These are phyloP conservation scores for Andricus quercusramuli DNA, from an alignment of 2,888 invertebrate species.

Conservation along the genomic window DNA sequence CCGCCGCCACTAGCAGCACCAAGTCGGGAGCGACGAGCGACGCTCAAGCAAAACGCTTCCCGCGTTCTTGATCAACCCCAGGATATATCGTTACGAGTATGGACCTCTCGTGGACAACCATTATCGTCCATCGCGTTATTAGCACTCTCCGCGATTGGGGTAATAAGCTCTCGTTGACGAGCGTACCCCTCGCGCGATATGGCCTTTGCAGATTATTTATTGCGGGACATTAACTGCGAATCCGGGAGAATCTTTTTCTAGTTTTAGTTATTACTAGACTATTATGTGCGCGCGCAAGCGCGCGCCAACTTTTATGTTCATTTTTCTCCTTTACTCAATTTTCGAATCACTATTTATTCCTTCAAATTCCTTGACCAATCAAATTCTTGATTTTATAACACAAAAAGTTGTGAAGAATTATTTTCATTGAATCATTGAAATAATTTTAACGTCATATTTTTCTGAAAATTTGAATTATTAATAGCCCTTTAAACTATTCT, in stretches of 20 bases:
- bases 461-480: no score
- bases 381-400: no score
- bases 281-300: no score
- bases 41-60: slow-evolving; percentile 57
- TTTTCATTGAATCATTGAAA: no score
- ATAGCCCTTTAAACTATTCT: no score
- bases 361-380: no score
- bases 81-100: slow-evolving; percentile 52
- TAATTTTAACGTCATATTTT: no score
- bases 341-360: no score
- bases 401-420: no score
- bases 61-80: slow-evolving; percentile 57
- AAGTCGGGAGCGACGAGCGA: slow-evolving; percentile 39
- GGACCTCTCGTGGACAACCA: slow-evolving; percentile 54
- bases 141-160: slow-evolving; percentile 70
- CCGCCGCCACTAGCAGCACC: slow-evolving; percentile 1
- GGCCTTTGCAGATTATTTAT: slow-evolving; percentile 7
- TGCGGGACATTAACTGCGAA: neutral
- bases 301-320: no score
- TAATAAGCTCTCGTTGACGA: slow-evolving; percentile 64
- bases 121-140: slow-evolving; percentile 70
- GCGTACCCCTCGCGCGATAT: slow-evolving; percentile 49
- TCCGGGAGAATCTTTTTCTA: neutral
- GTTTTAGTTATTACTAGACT: neutral
- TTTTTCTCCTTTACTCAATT: no score